Conservation (phyloP, 2,113 vertebrate species). For the Labeo catla region DNA sequence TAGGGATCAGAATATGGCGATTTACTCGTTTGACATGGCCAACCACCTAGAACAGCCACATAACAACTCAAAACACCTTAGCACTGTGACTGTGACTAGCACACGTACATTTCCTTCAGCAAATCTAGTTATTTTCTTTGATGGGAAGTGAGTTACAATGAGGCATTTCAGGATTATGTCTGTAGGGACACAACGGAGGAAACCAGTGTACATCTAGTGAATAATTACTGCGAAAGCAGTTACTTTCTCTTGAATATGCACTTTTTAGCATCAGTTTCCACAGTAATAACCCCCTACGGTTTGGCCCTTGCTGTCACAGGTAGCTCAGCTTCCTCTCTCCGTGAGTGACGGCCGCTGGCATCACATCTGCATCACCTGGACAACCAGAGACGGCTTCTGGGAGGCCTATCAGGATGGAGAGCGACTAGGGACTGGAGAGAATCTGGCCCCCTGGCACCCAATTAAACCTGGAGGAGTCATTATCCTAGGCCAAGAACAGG, state of each 20-base stretch:
- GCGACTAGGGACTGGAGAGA: slow-evolving; percentile 93
- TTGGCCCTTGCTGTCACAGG: slow-evolving; percentile 71
- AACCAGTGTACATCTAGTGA: neutral
- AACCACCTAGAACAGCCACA: neutral
- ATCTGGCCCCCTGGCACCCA: slow-evolving; percentile 98
- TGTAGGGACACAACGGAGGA: neutral
- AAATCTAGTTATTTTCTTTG: neutral
- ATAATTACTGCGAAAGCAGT: neutral
- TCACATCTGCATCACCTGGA: slow-evolving; percentile 98
- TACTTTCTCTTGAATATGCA: neutral
- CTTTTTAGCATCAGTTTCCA: neutral
- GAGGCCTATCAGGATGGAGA: slow-evolving; percentile 98
- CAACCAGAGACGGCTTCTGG: slow-evolving; percentile 96
- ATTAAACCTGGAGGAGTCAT: slow-evolving; percentile 97
- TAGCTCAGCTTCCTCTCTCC: slow-evolving; percentile 92
- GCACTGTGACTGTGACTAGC: neutral
- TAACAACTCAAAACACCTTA: neutral
- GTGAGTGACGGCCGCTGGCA: slow-evolving; percentile 97
- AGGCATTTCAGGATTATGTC: neutral
- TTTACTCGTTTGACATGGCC: neutral
- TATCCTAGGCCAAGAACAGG: slow-evolving; percentile 98
- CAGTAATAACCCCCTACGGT: neutral
- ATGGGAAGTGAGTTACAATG: neutral
- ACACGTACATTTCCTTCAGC: neutral
- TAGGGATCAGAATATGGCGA: neutral